These are phyloP conservation scores for Gobius niger DNA, from an alignment of 2,113 vertebrate genomes.

Conservation along the genomic window DNA sequence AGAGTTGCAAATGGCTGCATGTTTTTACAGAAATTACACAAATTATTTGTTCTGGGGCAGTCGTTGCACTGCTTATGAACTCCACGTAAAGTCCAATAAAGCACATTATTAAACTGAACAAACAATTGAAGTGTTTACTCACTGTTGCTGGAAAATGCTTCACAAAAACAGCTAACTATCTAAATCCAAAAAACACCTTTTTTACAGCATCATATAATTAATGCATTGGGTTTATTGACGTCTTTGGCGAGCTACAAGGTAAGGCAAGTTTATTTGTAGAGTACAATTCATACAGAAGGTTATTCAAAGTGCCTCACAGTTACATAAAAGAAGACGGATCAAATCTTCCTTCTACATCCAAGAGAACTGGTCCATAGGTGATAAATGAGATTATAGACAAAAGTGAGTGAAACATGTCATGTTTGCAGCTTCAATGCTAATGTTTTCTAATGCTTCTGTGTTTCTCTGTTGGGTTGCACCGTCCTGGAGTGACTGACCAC, in stretches of 20 bases:
- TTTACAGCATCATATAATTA: neutral
- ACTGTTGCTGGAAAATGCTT: constrained; percentile 2
- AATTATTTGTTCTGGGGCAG: neutral
- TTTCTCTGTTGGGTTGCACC: no score
- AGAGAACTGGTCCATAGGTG: neutral
- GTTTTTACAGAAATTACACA: neutral
- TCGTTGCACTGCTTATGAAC: constrained; percentile 9
- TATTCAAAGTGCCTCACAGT: no score
- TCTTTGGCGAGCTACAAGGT: neutral
- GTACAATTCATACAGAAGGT: no score
- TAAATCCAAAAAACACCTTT: constrained; percentile 9
- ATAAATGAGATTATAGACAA: neutral
- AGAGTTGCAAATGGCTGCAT: neutral
- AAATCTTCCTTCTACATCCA: neutral
- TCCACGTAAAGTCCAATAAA: constrained; percentile 24
- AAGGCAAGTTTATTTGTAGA: no score
- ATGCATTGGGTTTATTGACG: neutral
- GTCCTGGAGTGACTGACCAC: no score
- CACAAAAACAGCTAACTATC: constrained; percentile 10
- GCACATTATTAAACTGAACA: constrained; percentile 31
- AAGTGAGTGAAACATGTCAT: neutral
- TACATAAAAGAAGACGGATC: no score
- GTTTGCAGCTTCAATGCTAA: no score
- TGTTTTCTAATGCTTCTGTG: no score
- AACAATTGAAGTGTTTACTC: constrained; percentile 17